These are phyloP conservation scores for Drosophila bunnanda DNA, from an alignment of 2,888 invertebrate genomes.

Conservation along the genomic window DNA sequence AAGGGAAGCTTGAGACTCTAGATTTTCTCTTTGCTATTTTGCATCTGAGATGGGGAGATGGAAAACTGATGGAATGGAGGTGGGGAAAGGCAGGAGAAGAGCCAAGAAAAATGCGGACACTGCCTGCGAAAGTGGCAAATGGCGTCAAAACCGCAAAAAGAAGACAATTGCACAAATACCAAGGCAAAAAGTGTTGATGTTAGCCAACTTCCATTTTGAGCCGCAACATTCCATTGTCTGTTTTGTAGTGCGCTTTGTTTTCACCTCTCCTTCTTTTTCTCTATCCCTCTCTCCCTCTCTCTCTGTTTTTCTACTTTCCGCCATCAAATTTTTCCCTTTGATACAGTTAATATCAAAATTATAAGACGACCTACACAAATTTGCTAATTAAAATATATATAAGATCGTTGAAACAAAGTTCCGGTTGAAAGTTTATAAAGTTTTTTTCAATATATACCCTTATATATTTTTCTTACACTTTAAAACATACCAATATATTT, in stretches of 20 bases:
- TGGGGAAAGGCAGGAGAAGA: slow-evolving; percentile 2
- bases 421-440: background rate
- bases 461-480: no score
- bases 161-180: slow-evolving; percentile 47
- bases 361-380: background rate
- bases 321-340: slow-evolving; percentile 29
- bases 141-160: slow-evolving; percentile 43
- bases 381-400: rapidly evolving
- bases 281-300: slow-evolving; percentile 21
- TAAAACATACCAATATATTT: no score
- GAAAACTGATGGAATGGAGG: slow-evolving; percentile 13
- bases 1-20: slow-evolving; percentile 39
- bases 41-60: slow-evolving; percentile 27
- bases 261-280: no score
- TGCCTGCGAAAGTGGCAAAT: slow-evolving; percentile 48
- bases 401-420: background rate
- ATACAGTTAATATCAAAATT: slow-evolving; percentile 16
- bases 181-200: slow-evolving; percentile 51
- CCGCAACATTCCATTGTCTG: slow-evolving; percentile 75
- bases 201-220: slow-evolving; percentile 75
- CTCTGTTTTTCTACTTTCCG: background rate
- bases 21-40: slow-evolving; percentile 21
- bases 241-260: slow-evolving; percentile 66
- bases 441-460: no score
- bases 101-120: slow-evolving; percentile 47